Evolutionary conservation across 92 coral and sea anemone genomes (phyloP).

Genomic region (Zoanthus sociatus): DNA sequence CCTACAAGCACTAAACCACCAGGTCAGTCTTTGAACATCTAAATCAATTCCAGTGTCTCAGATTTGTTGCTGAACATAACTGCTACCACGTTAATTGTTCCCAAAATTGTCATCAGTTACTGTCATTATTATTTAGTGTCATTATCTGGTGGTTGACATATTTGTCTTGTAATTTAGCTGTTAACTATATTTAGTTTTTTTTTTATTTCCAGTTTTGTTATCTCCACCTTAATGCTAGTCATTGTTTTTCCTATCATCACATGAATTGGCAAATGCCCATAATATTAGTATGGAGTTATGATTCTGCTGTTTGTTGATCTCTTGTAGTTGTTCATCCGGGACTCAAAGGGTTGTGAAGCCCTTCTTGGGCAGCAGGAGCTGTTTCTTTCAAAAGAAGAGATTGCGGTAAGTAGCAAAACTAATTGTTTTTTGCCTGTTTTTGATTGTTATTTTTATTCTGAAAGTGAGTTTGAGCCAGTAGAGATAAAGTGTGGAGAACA

Average conservation of each 20-base stretch:
- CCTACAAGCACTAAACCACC: conserved; percentile 90
- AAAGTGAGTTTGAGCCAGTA: too few species aligned
- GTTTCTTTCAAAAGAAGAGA: conserved; percentile 96
- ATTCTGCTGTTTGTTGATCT: not conserved
- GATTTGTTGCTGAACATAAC: not conserved
- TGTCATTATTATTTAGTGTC: too few species aligned
- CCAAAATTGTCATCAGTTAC: not conserved
- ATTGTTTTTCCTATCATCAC: too few species aligned
- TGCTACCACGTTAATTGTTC: not conserved
- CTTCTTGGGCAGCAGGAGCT: conserved; percentile 96
- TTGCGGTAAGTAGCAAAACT: conserved; percentile 76
- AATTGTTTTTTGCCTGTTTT: too few species aligned
- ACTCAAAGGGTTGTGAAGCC: conserved; percentile 96
- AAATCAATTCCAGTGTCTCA: not conserved
- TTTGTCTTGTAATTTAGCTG: too few species aligned
- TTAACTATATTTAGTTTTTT: too few species aligned
- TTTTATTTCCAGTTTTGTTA: too few species aligned
- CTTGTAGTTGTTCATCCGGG: conserved; percentile 88
- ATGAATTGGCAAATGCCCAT: too few species aligned
- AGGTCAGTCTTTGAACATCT: conserved; percentile 58
- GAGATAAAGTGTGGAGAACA: too few species aligned
- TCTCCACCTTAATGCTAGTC: too few species aligned
- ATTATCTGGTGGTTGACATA: too few species aligned
- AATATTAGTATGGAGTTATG: not conserved
- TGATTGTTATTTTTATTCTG: too few species aligned